Conservation (phyloP, 2,113 vertebrate species). For the Trichomycterus rosablanca region DNA sequence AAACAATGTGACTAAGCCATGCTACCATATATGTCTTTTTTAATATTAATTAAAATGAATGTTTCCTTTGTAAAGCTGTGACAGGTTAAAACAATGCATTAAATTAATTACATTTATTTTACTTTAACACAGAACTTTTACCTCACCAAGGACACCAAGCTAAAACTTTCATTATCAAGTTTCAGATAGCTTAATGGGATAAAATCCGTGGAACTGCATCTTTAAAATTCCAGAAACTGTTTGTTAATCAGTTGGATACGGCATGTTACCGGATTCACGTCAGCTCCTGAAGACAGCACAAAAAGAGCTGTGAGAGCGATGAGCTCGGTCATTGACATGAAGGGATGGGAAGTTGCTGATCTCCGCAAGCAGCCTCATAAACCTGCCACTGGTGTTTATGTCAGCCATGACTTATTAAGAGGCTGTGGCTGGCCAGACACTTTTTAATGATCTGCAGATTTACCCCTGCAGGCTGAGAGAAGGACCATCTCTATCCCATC, state of each 20-base stretch:
- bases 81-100: too few species aligned
- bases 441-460: constrained; percentile 35
- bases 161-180: too few species aligned
- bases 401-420: constrained; percentile 46
- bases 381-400: constrained; percentile 53
- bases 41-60: too few species aligned
- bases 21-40: too few species aligned
- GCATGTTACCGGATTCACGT: constrained; percentile 18
- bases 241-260: neutral
- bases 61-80: too few species aligned
- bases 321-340: constrained; percentile 17
- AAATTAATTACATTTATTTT: too few species aligned
- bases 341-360: constrained; percentile 41
- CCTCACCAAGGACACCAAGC: too few species aligned
- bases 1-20: too few species aligned
- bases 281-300: constrained; percentile 25
- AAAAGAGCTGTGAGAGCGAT: constrained; percentile 21
- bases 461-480: constrained; percentile 27
- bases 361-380: constrained; percentile 44
- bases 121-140: too few species aligned
- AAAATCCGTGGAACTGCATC: too few species aligned
- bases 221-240: too few species aligned
- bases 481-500: constrained; percentile 17
- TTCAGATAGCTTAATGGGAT: too few species aligned
- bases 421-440: constrained; percentile 32